Conservation (phyloP, 2,797 vertebrate species). For the Pteronotus mesoamericanus region DNA sequence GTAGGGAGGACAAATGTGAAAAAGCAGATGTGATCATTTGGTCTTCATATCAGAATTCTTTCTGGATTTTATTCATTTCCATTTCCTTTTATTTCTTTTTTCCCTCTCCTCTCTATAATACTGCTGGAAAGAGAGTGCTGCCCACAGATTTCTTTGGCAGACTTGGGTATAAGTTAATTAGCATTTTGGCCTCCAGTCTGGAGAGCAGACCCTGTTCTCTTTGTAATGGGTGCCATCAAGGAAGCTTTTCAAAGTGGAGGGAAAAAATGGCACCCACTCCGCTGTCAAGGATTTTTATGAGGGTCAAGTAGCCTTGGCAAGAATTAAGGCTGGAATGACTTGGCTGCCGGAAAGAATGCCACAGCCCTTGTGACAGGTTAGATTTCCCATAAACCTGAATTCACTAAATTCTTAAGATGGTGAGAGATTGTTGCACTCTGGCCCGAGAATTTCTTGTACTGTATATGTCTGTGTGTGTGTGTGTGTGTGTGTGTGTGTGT, state of each 20-base stretch:
- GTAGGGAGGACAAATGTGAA: neutral
- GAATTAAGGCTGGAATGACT: slow-evolving; percentile 26
- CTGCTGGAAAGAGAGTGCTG: slow-evolving; percentile 4
- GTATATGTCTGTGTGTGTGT: neutral
- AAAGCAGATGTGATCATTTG: neutral
- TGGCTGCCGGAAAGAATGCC: slow-evolving; percentile 43
- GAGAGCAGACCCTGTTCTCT: slow-evolving; percentile 54
- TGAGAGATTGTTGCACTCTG: neutral
- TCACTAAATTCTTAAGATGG: slow-evolving; percentile 33
- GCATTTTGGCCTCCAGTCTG: slow-evolving; percentile 55
- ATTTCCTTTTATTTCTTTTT: neutral
- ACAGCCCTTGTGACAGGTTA: slow-evolving; percentile 47
- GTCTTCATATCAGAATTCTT: neutral
- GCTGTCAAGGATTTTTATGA: slow-evolving; percentile 67
- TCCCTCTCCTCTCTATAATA: neutral
- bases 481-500: neutral
- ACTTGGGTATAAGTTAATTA: slow-evolving; percentile 41
- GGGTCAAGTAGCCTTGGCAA: slow-evolving; percentile 64
- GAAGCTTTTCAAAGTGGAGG: slow-evolving; percentile 51
- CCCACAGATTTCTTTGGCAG: slow-evolving; percentile 56
- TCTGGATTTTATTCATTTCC: neutral
- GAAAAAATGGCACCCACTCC: slow-evolving; percentile 37
- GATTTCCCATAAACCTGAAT: slow-evolving; percentile 32
- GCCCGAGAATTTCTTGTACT: neutral
- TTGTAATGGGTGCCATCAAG: slow-evolving; percentile 42